Conservation (phyloP, 2,797 vertebrate species). For the Dendrocincla fuliginosa region DNA sequence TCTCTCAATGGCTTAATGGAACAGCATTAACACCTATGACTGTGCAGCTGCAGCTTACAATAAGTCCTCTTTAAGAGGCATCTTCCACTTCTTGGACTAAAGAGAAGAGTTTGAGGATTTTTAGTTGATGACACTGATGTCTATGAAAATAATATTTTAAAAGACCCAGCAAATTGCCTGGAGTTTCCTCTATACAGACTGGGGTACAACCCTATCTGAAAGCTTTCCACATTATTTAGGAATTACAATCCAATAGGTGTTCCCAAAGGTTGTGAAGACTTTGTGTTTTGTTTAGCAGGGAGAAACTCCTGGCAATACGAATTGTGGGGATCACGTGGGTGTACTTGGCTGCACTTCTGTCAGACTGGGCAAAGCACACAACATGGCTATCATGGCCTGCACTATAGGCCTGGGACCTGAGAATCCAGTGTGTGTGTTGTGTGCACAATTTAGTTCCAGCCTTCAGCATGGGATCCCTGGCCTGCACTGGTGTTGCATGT, state of each 20-base stretch:
- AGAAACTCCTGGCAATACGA: background rate
- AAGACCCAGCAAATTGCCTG: background rate
- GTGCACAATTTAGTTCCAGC: background rate
- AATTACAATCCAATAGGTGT: background rate
- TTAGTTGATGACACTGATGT: background rate
- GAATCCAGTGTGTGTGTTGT: fast-evolving
- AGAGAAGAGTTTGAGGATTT: background rate
- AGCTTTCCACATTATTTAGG: background rate
- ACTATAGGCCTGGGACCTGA: background rate
- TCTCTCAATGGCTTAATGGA: background rate
- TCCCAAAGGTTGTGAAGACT: background rate
- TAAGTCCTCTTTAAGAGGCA: background rate
- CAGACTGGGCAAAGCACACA: background rate
- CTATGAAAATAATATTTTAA: background rate
- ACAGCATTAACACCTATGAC: background rate
- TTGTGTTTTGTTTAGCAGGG: background rate
- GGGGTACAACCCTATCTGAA: background rate
- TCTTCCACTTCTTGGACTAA: background rate
- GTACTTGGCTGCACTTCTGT: background rate
- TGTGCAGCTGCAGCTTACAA: background rate
- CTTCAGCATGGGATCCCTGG: background rate
- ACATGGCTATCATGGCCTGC: background rate
- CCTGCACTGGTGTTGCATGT: fast-evolving
- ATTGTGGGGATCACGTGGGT: background rate
- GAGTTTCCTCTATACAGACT: background rate